Base-by-base conservation (phyloP, 2,797 vertebrate genomes). In the Lutjanus campechanus region DNA sequence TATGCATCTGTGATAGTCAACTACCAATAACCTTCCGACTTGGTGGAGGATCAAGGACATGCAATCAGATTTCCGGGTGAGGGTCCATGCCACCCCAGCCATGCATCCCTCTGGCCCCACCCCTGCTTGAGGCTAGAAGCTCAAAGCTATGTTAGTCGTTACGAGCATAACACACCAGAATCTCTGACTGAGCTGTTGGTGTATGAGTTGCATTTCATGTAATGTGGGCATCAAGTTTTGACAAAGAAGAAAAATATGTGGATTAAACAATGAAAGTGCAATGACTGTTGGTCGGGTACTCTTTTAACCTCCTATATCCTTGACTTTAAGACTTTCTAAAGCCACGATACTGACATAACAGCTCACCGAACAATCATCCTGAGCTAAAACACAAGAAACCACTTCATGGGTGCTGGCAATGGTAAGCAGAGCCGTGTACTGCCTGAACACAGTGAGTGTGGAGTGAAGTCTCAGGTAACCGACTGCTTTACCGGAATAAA, bases 371-470 rank as follows among this genome's bases (percentile, higher is more conserved):
- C 36, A 75, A 53, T 69, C 20, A 20, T 60, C 59, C 64, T 53
- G 54, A 51, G 69, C 71, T 66, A 56, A 79, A 77, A 91, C 85
- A 90, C 56, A 76, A 77, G 73, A 89, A 92, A 80, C 65, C 78
- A 84, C 85, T 91, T 84, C 68, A 63, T 62, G 67, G 29, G 67
- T 53, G 49, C 53, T 43, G 20, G 49, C 43, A 11, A 76, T 29
- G 44, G 54, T 65, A 74, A 62, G 69, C 44, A 63, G 75, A 78
- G 60, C 66, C 73, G 59, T 73, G 69, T 79, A 60, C 70, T 41
- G 7, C 20, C 53, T 59, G 56, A 77, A 61, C 46, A 40, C 54
- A 50, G 68, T 25, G 69, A 86, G 78, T 76, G 74, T 55, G 22
- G 49, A 73, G 60, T 44, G 63, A 82, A 67, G 69, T 67, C 58